Base-by-base conservation (phyloP, 2,797 vertebrate species). In the Sciurus vulgaris region DNA sequence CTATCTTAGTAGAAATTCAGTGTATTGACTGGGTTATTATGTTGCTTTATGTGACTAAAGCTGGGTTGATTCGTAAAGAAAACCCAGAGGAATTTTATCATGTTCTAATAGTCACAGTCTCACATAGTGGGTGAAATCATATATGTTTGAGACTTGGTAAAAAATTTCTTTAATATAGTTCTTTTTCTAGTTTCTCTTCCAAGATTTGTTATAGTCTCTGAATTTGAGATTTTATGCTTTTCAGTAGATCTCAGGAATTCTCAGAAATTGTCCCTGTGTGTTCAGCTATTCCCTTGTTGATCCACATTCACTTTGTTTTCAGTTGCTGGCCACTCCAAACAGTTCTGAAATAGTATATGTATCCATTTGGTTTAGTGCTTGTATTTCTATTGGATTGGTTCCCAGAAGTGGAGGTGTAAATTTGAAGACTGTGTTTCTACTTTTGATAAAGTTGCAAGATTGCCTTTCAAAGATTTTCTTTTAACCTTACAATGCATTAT, bases 321-420 rank as follows among this genome's bases (percentile, higher is more conserved):
- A 35, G 74, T 69, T 59, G 78, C 65, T 51, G 56, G 73, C 63
- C 24, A 41, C 51, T 93, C 59, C 35, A 76, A 6, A 54, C 17
- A 72, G 33, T 85, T 81, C 85, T 41, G 4, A 72, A 44, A 2
- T 35, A 51, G 49, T 91, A 0, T 44, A 13, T 81, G 28, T 69
- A 12, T 38, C 67, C 77, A 47, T 49, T 94, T 54, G 26, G 2
- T 13, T 24, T 78, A 74, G 7, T 65, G 38, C 41, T 89, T 96
- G 70, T 95, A 86, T 93, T 95, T 97, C 67, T 86, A 2, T 84
- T 93, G 89, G 76, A 56, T 89, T 94, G n/a, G 59, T 92, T 93
- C 84, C 86, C 89, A 89, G 91, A 94, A 91, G 10, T 74, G 33
- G 73, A 86, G 84, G 72, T 91, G 24, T 59, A 87, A 33, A 76